A percentile compares a stretch with the other conserved stretches of the same genome.
Evolutionary conservation across 2,797 vertebrate species (phyloP).

Genomic region (Cacajao melanocephalus): DNA sequence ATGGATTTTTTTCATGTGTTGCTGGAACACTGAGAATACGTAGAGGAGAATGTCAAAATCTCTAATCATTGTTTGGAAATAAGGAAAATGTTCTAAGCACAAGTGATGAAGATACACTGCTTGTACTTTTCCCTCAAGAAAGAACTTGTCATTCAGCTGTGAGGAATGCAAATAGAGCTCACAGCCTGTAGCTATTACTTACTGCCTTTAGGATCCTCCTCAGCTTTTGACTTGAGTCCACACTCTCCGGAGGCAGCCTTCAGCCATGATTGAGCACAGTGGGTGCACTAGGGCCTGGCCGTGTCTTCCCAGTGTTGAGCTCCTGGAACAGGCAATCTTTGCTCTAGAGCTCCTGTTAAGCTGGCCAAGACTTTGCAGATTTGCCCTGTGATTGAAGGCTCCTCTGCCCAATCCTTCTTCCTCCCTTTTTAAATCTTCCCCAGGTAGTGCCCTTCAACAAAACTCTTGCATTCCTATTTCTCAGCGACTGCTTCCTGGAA

Average conservation of each 20-base stretch:
- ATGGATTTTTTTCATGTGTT: background rate
- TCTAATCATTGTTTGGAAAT: background rate
- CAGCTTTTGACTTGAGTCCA: background rate
- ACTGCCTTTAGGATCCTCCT: background rate
- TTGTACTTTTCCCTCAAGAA: background rate
- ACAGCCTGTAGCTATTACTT: background rate
- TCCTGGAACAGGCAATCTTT: background rate
- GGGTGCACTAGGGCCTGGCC: background rate
- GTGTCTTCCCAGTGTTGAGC: background rate
- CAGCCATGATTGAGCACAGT: background rate
- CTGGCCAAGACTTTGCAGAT: background rate
- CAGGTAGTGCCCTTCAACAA: background rate
- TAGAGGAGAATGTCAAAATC: background rate
- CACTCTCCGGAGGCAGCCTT: background rate
- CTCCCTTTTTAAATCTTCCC: background rate
- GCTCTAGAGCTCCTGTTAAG: background rate
- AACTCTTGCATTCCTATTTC: background rate
- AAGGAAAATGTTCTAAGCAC: background rate
- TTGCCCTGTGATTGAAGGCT: background rate
- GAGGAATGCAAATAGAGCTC: background rate
- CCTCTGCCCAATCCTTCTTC: background rate
- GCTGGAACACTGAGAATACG: background rate
- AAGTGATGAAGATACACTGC: background rate
- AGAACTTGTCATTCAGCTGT: background rate
- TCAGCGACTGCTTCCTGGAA: background rate